Base-by-base conservation (phyloP, 2,888 invertebrate genomes). In the Sceliomorpha sp. region DNA sequence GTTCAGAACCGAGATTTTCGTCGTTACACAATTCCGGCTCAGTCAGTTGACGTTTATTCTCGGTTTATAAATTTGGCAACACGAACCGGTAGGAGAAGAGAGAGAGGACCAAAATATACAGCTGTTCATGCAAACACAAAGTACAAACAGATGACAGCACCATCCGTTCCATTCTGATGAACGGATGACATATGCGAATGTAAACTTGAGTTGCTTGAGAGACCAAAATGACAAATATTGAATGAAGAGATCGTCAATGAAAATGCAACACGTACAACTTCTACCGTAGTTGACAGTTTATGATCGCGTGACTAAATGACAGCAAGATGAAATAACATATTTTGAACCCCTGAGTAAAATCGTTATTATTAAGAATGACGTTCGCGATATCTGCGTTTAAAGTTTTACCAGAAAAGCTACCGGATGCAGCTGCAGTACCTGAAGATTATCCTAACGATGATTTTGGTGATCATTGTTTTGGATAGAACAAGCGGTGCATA, bases 241-340 rank as follows among this genome's bases (percentile, higher is more conserved):
- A 20, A 0, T 17, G 32, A 14, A 32, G 5, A 14, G 26, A n/a
- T 8, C 24, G 47, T 31, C 20, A 42, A 60, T 37, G 12, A 37
- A 37, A 44, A 58, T 47, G 56, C 67, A 67, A 67, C 60, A 67
- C 60, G 60, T 67, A 60, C 59, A 12, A n/a, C 10, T 26, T 7
- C 2, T 39, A 24, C 13, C 31, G 39, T 17, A 29, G 24, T 24
- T 5, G 20, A 31, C 12, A 15, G 5, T 6, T 9, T 5, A n/a
- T 4, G 27, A 13, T 32, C 45, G 14, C 8, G 34, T 13, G 5
- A 31, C 20, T n/a, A 14, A 39, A 15, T 26, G 47, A 47, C 58
- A 26, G 17, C 27, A 29, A 6, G 47, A 17, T 12, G 9, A 12
- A 47, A 2, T 9, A 20, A 12, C 0, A 20, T 12, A 12, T 29